A percentile compares a stretch with the other conserved stretches of the same genome.
These are phyloP conservation scores for Flabesymbios commensalis DNA, from an alignment of 2,888 invertebrate genomes.

Conservation along the genomic window DNA sequence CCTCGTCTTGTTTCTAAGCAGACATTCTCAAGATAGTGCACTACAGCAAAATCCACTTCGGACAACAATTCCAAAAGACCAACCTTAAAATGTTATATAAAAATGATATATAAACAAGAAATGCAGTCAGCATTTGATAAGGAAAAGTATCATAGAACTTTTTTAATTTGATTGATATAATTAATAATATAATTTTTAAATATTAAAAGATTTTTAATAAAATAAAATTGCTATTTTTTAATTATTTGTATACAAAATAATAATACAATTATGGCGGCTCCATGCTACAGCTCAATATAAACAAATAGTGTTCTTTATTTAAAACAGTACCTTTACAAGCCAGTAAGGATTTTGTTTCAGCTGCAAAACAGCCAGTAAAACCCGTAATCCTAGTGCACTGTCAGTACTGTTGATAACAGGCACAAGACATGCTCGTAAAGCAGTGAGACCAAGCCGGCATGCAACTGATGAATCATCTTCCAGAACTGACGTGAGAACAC, in stretches of 20 bases:
- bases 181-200: no score
- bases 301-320: no score
- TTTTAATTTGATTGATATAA: no score
- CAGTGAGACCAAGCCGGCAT: slow-evolving; percentile 72
- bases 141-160: no score
- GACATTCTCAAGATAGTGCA: slow-evolving; percentile 65
- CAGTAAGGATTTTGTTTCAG: slow-evolving; percentile 79
- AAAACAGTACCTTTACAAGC: slow-evolving; percentile 82
- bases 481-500: slow-evolving; percentile 50
- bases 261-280: no score
- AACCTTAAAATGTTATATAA: slow-evolving; percentile 63
- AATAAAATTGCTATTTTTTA: no score
- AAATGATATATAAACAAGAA: not conserved
- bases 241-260: no score
- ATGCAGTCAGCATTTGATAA: no score
- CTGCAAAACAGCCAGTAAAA: slow-evolving; percentile 70
- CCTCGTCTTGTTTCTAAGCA: slow-evolving; percentile 37
- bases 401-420: slow-evolving; percentile 70
- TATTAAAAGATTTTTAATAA: no score
- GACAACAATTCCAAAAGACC: slow-evolving; percentile 71
- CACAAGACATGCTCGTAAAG: slow-evolving; percentile 68
- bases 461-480: slow-evolving; percentile 73
- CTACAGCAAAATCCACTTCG: slow-evolving; percentile 67
- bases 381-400: slow-evolving; percentile 66
- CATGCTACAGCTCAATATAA: no score